Conservation (phyloP, 2,888 invertebrate species). For the Drosophila pegasa region DNA sequence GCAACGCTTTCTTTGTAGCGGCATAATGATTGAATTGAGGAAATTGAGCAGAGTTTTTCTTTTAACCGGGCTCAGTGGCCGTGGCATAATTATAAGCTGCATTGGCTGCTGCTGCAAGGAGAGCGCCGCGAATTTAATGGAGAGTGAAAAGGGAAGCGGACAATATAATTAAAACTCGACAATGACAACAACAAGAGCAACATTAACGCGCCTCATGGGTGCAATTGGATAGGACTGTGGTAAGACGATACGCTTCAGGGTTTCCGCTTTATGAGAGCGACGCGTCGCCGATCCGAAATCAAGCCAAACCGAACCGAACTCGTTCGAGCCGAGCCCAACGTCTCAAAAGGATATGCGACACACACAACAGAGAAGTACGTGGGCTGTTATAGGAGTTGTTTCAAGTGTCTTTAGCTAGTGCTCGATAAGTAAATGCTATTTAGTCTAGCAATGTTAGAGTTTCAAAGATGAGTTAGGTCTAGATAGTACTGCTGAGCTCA, state of each 20-base stretch:
- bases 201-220: constrained; percentile 65
- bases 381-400: background rate
- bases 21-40: constrained; percentile 36
- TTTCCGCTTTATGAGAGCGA: constrained; percentile 69
- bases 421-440: background rate
- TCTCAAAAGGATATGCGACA: constrained; percentile 23
- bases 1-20: constrained; percentile 37
- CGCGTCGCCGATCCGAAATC: constrained; percentile 36
- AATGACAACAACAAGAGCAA: constrained; percentile 47
- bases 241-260: constrained; percentile 77
- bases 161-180: constrained; percentile 66
- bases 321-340: background rate
- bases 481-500: too few relatives aligned
- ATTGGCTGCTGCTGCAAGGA: constrained; percentile 49
- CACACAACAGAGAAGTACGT: constrained; percentile 4
- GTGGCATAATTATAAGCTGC: constrained; percentile 44
- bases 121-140: constrained; percentile 27
- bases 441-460: background rate
- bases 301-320: constrained; percentile 14
- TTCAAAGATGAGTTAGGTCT: too few relatives aligned
- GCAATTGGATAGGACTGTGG: constrained; percentile 68
- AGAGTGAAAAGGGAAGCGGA: constrained; percentile 31
- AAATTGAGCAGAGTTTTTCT: constrained; percentile 27
- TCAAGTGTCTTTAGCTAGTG: too few relatives aligned
- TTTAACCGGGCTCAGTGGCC: constrained; percentile 26